phyloP scores from a whole-genome alignment of 2,113 vertebrate species.

The Atherinomorus stipes region DNA sequence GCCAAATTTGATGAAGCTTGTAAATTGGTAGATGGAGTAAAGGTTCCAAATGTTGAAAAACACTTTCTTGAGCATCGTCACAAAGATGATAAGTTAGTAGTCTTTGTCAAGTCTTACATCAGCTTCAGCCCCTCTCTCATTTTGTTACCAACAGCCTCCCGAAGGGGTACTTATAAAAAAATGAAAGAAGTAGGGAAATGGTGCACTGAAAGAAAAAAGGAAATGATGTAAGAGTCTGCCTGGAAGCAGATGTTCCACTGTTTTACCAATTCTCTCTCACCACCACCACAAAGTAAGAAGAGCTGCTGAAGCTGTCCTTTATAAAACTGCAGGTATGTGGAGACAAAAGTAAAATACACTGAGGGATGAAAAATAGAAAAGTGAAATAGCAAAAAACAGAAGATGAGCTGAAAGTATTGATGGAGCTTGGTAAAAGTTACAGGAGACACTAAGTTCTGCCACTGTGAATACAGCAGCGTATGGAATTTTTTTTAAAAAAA shows the following conservation, averaged over 20 bases:
- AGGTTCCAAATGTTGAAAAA: conserved; percentile 40
- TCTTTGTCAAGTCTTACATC: conserved; percentile 68
- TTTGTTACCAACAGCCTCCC: conserved; percentile 51
- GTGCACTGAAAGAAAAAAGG: conserved; percentile 45
- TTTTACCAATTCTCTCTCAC: conserved; percentile 44
- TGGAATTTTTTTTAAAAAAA: conserved; percentile 5
- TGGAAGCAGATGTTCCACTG: conserved; percentile 59
- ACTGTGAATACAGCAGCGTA: conserved; percentile 23
- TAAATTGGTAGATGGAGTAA: conserved; percentile 5
- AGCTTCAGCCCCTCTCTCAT: conserved; percentile 45
- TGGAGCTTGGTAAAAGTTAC: conserved; percentile 25
- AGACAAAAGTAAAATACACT: conserved; percentile 33
- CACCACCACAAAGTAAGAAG: conserved; percentile 37
- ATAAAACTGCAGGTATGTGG: conserved; percentile 48
- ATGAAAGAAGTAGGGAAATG: conserved; percentile 12
- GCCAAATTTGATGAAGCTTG: not conserved
- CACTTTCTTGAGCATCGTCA: conserved; percentile 37
- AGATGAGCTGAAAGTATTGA: conserved; percentile 29
- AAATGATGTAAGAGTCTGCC: conserved; percentile 68
- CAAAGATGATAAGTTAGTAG: conserved; percentile 44
- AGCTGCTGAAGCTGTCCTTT: conserved; percentile 52
- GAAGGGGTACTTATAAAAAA: not conserved
- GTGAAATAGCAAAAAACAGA: conserved; percentile 33
- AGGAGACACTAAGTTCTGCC: conserved; percentile 15
- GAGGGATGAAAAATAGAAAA: conserved; percentile 33